Conservation (phyloP, 1,140 invertebrate species). For the Trichomalopsis sarcophagae region DNA sequence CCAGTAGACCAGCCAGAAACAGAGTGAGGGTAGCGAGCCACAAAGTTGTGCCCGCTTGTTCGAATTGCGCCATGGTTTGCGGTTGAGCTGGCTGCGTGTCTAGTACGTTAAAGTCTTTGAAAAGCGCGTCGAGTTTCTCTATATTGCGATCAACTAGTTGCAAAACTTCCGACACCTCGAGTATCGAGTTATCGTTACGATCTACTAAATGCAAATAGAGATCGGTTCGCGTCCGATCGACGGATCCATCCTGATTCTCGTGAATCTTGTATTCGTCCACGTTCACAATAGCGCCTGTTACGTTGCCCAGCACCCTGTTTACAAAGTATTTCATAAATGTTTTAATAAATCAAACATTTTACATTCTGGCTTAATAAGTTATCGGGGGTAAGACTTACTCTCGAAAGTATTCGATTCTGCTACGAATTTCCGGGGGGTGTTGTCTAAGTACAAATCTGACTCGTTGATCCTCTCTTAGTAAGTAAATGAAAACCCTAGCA, state of each 20-base stretch:
- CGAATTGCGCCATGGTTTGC: constrained; percentile 77
- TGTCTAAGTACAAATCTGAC: constrained; percentile 93
- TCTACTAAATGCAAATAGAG: constrained; percentile 95
- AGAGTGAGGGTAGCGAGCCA: constrained; percentile 89
- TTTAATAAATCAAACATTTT: neutral
- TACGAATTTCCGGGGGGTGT: constrained; percentile 89
- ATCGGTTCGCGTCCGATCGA: constrained; percentile 96
- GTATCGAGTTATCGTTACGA: constrained; percentile 90
- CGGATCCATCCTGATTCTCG: constrained; percentile 92
- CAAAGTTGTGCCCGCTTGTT: constrained; percentile 75
- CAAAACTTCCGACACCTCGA: constrained; percentile 89
- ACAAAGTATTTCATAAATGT: neutral
- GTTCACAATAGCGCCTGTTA: constrained; percentile 94
- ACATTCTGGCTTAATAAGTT: neutral
- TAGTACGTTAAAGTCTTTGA: constrained; percentile 94
- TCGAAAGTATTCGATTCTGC: constrained; percentile 86
- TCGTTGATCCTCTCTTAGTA: constrained; percentile 93
- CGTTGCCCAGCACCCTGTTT: constrained; percentile 83
- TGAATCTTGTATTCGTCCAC: constrained; percentile 95
- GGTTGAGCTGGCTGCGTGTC: constrained; percentile 89
- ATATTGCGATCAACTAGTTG: constrained; percentile 93
- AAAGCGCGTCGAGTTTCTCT: constrained; percentile 89
- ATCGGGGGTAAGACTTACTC: constrained; percentile 75
- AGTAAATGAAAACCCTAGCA: constrained; percentile 91
- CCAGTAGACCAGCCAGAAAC: constrained; percentile 85